phyloP scores from a whole-genome alignment of 1,140 invertebrate species.

The Holotrichia oblita region DNA sequence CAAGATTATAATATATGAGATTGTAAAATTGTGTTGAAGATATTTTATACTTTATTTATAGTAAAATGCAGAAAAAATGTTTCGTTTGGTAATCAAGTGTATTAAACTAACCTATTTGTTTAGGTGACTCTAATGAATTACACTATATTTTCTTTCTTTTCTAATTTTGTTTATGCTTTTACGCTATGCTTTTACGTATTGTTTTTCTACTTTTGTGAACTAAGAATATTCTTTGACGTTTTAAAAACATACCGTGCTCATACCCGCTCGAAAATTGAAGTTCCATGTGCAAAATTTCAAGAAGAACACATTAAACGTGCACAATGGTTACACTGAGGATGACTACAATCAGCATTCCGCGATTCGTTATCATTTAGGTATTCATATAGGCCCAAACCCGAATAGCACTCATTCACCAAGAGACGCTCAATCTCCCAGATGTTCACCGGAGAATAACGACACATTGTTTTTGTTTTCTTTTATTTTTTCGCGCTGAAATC shows the following conservation, averaged over 20 bases:
- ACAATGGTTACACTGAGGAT: not conserved
- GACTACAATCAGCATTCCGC: not conserved
- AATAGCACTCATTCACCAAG: not conserved
- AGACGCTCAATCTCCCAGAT: not conserved
- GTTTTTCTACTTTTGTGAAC: not conserved
- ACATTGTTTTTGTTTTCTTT: not conserved
- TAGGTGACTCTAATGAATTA: not conserved
- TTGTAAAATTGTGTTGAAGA: no score
- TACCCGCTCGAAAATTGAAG: slow-evolving; percentile 27
- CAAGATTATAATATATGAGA: no score
- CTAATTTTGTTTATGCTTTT: not conserved
- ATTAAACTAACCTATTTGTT: no score
- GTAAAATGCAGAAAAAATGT: no score
- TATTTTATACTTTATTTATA: no score
- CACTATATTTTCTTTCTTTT: slow-evolving; percentile 17
- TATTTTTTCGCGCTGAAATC: not conserved
- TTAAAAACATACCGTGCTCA: slow-evolving; percentile 20
- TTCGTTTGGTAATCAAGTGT: no score
- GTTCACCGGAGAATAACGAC: not conserved
- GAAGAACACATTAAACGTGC: slow-evolving; percentile 8
- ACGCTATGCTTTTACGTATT: not conserved
- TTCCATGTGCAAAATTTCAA: slow-evolving; percentile 32
- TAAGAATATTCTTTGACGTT: not conserved
- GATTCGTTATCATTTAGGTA: not conserved
- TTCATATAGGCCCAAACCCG: slow-evolving; percentile 6